phyloP scores from a whole-genome alignment of 2,113 vertebrate genomes.

The Hiodon alosoides region DNA sequence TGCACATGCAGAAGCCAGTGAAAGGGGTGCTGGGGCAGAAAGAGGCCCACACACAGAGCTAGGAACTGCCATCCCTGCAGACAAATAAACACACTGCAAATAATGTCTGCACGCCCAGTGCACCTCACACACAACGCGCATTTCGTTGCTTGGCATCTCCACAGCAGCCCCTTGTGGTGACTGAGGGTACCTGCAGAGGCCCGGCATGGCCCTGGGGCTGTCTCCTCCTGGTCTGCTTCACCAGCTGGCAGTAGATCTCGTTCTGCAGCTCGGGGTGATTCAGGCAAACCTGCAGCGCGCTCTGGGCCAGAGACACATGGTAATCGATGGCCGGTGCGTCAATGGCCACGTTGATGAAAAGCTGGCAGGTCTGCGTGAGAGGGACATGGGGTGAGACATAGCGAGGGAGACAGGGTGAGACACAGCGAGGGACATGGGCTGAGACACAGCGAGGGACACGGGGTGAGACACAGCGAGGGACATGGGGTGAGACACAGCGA shows the following conservation, averaged over 20 bases:
- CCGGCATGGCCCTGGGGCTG: conserved; percentile 76
- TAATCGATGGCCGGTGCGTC: conserved; percentile 96
- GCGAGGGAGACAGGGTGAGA: not conserved
- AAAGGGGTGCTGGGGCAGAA: conserved; percentile 90
- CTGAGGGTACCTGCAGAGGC: conserved; percentile 76
- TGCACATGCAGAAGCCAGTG: conserved; percentile 90
- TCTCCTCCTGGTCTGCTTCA: conserved; percentile 86
- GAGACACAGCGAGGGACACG: not conserved
- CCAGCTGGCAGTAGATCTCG: conserved; percentile 93
- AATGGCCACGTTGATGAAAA: conserved; percentile 93
- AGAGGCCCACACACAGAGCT: conserved; percentile 86
- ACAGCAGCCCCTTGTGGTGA: conserved; percentile 37
- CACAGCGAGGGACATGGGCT: not conserved
- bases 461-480: not conserved
- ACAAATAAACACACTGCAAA: conserved; percentile 29
- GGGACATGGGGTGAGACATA: not conserved
- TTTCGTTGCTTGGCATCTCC: not conserved
- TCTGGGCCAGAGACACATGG: conserved; percentile 93
- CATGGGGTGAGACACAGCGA: not conserved
- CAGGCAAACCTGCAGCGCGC: conserved; percentile 89
- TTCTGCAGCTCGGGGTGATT: conserved; percentile 93
- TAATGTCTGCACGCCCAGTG: conserved; percentile 7
- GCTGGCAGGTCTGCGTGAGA: conserved; percentile 83
- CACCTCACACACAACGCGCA: not conserved
- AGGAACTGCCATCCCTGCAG: conserved; percentile 91